Percentiles rank a stretch among this genome's conserved stretches.
phyloP scores from a whole-genome alignment of 2,113 vertebrate species.

The Protobothrops flavoviridis region DNA sequence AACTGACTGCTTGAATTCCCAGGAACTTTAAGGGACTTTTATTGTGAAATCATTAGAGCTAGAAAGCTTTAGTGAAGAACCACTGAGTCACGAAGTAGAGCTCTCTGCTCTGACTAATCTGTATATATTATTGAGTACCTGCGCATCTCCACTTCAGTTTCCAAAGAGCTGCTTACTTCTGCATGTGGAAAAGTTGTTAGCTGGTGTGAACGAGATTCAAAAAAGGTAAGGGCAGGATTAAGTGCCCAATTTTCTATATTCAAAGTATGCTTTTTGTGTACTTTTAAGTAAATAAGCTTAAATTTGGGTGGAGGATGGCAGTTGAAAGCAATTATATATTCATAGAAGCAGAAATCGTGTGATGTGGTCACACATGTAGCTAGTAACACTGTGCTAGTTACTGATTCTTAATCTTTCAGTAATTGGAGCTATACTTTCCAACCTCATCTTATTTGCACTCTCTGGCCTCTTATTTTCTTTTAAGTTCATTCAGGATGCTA shows the following conservation, averaged over 20 bases:
- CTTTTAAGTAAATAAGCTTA: not conserved
- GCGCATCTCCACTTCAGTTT: conserved; percentile 40
- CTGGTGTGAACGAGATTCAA: fast-evolving
- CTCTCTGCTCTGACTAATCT: conserved; percentile 52
- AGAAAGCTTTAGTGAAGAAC: conserved; percentile 38
- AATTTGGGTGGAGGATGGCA: not conserved
- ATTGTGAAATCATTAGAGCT: conserved; percentile 69
- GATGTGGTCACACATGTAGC: not conserved
- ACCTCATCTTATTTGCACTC: not conserved
- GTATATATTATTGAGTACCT: conserved; percentile 67
- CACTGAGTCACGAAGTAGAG: conserved; percentile 62
- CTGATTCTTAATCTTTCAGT: not conserved
- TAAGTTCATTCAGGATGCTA: not conserved
- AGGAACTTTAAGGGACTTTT: conserved; percentile 68
- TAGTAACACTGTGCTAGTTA: not conserved
- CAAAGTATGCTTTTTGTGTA: not conserved
- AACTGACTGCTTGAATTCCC: conserved; percentile 12
- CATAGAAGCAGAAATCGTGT: not conserved
- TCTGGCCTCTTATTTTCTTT: not conserved
- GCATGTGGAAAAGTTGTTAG: fast-evolving
- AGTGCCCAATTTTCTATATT: fast-evolving
- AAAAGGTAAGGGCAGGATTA: conserved; percentile 45
- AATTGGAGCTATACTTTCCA: not conserved
- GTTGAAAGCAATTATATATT: not conserved
- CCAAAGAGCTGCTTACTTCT: not conserved